Conservation (phyloP, 2,113 vertebrate species). For the Cavia porcellus region DNA sequence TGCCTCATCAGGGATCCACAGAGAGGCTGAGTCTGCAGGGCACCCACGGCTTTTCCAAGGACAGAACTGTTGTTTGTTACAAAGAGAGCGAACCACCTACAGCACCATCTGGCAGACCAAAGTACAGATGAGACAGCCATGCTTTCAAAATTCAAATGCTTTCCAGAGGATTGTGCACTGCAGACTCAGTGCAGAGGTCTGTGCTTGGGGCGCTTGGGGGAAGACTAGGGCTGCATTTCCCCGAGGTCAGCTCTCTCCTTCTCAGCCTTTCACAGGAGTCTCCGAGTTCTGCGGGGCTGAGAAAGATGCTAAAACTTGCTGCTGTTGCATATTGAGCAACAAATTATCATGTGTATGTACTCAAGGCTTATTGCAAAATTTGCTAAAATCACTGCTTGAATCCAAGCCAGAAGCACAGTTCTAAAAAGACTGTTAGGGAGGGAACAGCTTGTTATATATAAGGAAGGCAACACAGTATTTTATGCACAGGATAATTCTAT, state of each 20-base stretch:
- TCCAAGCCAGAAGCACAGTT: not conserved
- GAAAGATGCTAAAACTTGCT: not conserved
- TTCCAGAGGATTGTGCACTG: not conserved
- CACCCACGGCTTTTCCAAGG: not conserved
- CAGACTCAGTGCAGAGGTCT: not conserved
- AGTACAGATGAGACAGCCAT: not conserved
- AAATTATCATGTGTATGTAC: not conserved
- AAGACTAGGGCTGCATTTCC: not conserved
- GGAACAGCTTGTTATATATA: not conserved
- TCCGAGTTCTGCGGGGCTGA: not conserved
- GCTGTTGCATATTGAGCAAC: constrained; percentile 44
- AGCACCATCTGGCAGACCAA: not conserved
- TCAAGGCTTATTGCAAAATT: not conserved
- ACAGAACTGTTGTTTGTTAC: not conserved
- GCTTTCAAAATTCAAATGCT: not conserved
- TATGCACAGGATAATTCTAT: constrained; percentile 12
- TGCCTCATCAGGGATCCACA: not conserved
- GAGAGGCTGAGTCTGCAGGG: not conserved
- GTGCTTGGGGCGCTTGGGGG: not conserved
- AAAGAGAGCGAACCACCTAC: not conserved
- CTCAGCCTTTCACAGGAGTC: not conserved
- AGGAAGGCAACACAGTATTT: constrained; percentile 10
- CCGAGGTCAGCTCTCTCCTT: not conserved
- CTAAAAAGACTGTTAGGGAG: constrained; percentile 35
- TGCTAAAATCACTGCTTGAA: constrained; percentile 45